These are phyloP conservation scores for Notothenia coriiceps DNA, from an alignment of 2,113 vertebrate genomes.

Conservation along the genomic window DNA sequence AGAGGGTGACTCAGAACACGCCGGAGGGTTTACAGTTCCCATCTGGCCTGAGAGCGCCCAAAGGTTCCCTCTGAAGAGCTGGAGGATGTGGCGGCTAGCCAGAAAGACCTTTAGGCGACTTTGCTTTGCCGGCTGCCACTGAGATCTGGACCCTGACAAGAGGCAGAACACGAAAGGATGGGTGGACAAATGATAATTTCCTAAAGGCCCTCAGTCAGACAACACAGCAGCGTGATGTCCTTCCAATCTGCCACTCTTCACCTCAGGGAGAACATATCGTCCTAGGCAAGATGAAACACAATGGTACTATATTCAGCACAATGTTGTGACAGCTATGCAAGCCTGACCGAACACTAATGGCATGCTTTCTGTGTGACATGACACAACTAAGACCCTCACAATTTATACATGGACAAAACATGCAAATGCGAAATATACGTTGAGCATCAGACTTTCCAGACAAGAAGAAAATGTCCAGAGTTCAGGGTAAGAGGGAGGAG, in stretches of 20 bases:
- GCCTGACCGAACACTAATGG: slow-evolving; percentile 34
- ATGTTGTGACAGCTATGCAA: slow-evolving; percentile 30
- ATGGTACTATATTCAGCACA: slow-evolving; percentile 47
- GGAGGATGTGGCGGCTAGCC: slow-evolving; percentile 9
- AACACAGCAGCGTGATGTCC: slow-evolving; percentile 20
- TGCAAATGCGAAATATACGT: background rate
- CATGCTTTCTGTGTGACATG: slow-evolving; percentile 29
- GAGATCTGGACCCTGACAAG: slow-evolving; percentile 31
- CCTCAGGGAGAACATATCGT: slow-evolving; percentile 22
- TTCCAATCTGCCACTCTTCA: slow-evolving; percentile 36
- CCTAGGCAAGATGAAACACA: slow-evolving; percentile 42
- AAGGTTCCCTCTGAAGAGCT: slow-evolving; percentile 27
- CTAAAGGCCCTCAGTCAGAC: slow-evolving; percentile 18
- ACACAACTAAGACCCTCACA: slow-evolving; percentile 18
- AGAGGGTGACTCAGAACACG: slow-evolving; percentile 26
- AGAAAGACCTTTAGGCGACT: slow-evolving; percentile 28
- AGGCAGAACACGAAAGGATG: slow-evolving; percentile 18
- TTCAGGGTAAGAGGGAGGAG: slow-evolving; percentile 4
- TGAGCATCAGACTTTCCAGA: background rate
- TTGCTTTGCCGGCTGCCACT: slow-evolving; percentile 38
- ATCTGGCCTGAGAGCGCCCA: slow-evolving; percentile 38
- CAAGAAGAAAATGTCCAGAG: slow-evolving; percentile 10
- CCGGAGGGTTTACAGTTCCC: slow-evolving; percentile 43
- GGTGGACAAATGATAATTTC: background rate
- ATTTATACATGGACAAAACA: background rate